Evolutionary conservation across 2,797 vertebrate species (phyloP), one percentile per base, ranked within the genome.

Genomic region (Channallabes apus): DNA sequence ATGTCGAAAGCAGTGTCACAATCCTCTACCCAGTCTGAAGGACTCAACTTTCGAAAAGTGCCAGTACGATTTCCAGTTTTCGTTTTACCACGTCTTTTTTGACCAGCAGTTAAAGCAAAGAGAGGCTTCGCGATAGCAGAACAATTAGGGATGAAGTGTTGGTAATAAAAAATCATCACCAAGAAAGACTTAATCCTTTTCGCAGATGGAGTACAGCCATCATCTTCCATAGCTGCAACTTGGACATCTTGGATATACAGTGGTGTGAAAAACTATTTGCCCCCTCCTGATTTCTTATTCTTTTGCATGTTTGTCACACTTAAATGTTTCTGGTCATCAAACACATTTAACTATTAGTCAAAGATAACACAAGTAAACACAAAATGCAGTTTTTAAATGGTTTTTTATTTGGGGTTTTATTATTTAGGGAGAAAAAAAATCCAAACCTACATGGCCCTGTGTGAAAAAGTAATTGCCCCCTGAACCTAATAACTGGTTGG

Each of bases 201-300:
- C 11, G 9, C 18, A 0, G 3, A 77, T 20, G 27, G n/a, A 32
- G 54, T 62, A 5, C 65, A 8, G 1, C 69, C 68, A 62, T 88
- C 85, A 0, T 85, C 82, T 22, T 90, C 86, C 82, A 89, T 89
- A 88, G 27, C 2, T 87, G 85, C 3, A 17, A 0, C 2, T 59
- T 84, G 6, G 84, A n/a, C 87, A 90, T 90, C 4, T 81, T 84
- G 0, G 67, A 2, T 9, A 88, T 90, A 0, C n/a, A n/a, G n/a
- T n/a, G n/a, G n/a, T n/a, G n/a, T n/a, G n/a, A n/a, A n/a, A n/a
- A n/a, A n/a, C n/a, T n/a, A n/a, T n/a, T n/a, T n/a, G n/a, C n/a
- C n/a, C n/a, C n/a, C n/a, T n/a, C n/a, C n/a, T n/a, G n/a, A n/a
- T n/a, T n/a, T n/a, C n/a, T n/a, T n/a, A n/a, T n/a, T n/a, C n/a